phyloP scores from a whole-genome alignment of 2,888 invertebrate species.

The Nomada ferruginata region DNA sequence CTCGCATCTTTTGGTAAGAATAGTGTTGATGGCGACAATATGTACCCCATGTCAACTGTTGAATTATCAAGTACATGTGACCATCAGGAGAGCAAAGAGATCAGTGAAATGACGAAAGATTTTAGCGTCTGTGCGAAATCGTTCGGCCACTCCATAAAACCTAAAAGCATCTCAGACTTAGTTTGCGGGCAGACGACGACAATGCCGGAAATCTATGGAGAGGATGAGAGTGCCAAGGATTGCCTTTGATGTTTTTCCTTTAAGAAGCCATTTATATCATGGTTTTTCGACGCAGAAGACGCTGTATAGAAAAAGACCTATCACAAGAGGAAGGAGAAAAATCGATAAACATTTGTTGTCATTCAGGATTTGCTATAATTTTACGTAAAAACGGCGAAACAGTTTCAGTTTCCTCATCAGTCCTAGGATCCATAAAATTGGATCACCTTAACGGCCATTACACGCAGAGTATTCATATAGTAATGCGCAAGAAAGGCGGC shows the following conservation, averaged over 20 bases:
- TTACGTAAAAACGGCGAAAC: conserved; percentile 40
- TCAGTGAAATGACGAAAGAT: conserved; percentile 80
- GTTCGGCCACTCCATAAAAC: conserved; percentile 76
- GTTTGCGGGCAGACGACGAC: conserved; percentile 61
- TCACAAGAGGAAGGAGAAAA: conserved; percentile 21
- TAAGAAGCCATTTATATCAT: conserved; percentile 70
- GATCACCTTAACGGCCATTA: conserved; percentile 51
- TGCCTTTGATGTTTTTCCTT: conserved; percentile 81
- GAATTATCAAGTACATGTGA: conserved; percentile 58
- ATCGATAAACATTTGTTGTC: conserved; percentile 42
- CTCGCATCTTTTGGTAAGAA: conserved; percentile 84
- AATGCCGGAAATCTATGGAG: conserved; percentile 73
- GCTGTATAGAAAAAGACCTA: conserved; percentile 23
- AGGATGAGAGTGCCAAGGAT: conserved; percentile 80
- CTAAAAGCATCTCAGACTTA: conserved; percentile 68
- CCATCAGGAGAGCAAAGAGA: conserved; percentile 76
- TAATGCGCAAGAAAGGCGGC: conserved; percentile 38
- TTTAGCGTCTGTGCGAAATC: conserved; percentile 80
- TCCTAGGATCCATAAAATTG: conserved; percentile 43
- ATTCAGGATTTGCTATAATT: conserved; percentile 44
- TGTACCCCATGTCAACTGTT: conserved; percentile 66
- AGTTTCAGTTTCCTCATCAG: conserved; percentile 34
- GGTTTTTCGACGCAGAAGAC: conserved; percentile 61
- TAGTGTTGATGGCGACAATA: conserved; percentile 70
- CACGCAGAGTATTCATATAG: conserved; percentile 24